Evolutionary conservation across 2,888 invertebrate genomes (phyloP), one percentile per base, ranked within the genome.

Genomic region (Drosophila lutescens): DNA sequence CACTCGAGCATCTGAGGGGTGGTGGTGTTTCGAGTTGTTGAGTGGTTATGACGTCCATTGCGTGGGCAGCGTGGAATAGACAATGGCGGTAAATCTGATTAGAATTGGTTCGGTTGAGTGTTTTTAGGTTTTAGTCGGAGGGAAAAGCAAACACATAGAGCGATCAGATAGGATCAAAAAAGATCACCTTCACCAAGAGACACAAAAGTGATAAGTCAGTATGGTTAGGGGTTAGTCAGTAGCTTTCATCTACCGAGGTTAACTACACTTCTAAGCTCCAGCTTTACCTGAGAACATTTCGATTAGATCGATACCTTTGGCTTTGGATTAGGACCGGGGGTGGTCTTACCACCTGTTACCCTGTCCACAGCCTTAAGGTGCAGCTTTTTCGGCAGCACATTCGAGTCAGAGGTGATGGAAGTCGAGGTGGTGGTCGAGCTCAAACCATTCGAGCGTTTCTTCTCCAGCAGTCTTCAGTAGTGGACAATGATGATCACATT

Each of bases 371-470:
- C 34, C 69, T 68, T 79, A 77, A 88, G 77, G 73, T 79, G 79
- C 61, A 90, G 75, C 73, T 87, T 84, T 63, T 83, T 88, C 41
- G 75, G 77, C 26, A 76, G 79, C 59, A 74, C 62, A 58, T 49
- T 76, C 32, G 71, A 60, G 44, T 89, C 89, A 38, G 86, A 88
- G 47, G 77, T 68, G 38, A 74, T 76, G 4, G 85, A 70, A n/a
- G 89, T 89, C 43, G 91, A 90, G 47, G 80, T 88, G 20, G 91
- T 88, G 46, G 40, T 41, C 34, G 91, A 90, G 54, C 78, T 86
- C 53, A 87, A 81, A 63, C 86, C 81, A 65, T 78, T 86, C 59
- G 88, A 80, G 50, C 80, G 80, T 63, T 69, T 87, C 68, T 73
- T 76, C 79, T 88, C 87, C 70, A 67, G 75, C 65, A 87, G 78